phyloP scores from a whole-genome alignment of 2,113 vertebrate genomes.

The Pomatorhinus ruficollis region DNA sequence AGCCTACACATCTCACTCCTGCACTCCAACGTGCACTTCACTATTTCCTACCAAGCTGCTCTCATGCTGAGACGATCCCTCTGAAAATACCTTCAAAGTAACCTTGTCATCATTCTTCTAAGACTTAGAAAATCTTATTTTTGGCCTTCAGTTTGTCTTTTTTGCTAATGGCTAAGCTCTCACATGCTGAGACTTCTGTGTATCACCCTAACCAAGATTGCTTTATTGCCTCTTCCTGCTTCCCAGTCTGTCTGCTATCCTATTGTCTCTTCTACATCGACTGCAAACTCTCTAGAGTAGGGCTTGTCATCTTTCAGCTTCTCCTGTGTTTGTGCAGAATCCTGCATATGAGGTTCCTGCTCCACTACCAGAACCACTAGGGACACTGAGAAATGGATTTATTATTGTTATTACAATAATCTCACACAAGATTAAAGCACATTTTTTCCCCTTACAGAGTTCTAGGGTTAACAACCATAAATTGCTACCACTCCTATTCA shows the following conservation, averaged over 20 bases:
- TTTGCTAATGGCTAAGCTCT: not conserved
- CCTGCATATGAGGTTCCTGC: not conserved
- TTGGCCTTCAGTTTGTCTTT: not conserved
- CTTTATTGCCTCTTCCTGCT: not conserved
- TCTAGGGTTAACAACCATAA: not conserved
- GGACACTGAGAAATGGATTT: not conserved
- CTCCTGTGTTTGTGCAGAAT: not conserved
- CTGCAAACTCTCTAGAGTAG: not conserved
- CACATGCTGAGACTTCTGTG: not conserved
- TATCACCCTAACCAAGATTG: not conserved
- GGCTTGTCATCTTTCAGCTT: not conserved
- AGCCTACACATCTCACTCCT: not conserved
- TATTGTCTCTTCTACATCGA: not conserved
- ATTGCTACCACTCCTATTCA: not conserved
- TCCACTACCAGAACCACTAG: not conserved
- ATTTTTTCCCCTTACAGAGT: not conserved
- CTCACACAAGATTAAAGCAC: not conserved
- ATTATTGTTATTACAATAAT: not conserved
- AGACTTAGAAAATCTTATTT: not conserved
- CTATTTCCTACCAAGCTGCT: not conserved
- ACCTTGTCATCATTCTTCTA: not conserved
- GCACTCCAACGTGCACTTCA: rapidly evolving
- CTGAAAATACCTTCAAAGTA: not conserved
- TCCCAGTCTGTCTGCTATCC: not conserved
- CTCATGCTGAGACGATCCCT: not conserved